Percentiles rank a stretch among this genome's conserved stretches.
Conservation (phyloP, 2,797 vertebrate genomes). For the Acanthiza pusilla region DNA sequence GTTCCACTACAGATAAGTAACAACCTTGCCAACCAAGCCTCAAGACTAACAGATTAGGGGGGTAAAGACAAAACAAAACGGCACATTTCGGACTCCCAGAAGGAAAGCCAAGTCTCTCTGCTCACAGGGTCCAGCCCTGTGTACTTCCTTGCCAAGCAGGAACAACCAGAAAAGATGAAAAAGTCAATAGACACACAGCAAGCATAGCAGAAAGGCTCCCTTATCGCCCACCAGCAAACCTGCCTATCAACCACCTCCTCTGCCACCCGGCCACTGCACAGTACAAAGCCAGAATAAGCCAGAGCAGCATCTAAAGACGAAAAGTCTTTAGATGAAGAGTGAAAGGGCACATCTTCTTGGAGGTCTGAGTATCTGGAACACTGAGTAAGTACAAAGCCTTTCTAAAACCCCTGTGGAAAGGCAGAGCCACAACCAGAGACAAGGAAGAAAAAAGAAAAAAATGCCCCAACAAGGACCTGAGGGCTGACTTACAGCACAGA, state of each 20-base stretch:
- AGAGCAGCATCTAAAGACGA: neutral
- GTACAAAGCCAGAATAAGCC: neutral
- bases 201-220: neutral
- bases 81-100: neutral
- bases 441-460: neutral
- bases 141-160: fast-evolving
- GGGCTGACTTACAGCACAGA: fast-evolving
- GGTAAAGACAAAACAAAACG: neutral
- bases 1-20: neutral
- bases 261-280: neutral
- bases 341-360: neutral
- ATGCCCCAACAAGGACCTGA: fast-evolving
- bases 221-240: fast-evolving
- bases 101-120: neutral
- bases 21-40: neutral
- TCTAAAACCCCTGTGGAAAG: neutral
- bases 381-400: neutral
- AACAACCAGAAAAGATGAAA: neutral
- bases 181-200: neutral
- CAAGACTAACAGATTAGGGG: neutral
- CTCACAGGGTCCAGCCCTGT: neutral
- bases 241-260: fast-evolving
- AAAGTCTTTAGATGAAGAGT: too few species aligned
- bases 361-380: neutral
- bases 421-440: neutral